Evolutionary conservation across 2,797 vertebrate species (phyloP).

Genomic region (Cheirogaleus major): DNA sequence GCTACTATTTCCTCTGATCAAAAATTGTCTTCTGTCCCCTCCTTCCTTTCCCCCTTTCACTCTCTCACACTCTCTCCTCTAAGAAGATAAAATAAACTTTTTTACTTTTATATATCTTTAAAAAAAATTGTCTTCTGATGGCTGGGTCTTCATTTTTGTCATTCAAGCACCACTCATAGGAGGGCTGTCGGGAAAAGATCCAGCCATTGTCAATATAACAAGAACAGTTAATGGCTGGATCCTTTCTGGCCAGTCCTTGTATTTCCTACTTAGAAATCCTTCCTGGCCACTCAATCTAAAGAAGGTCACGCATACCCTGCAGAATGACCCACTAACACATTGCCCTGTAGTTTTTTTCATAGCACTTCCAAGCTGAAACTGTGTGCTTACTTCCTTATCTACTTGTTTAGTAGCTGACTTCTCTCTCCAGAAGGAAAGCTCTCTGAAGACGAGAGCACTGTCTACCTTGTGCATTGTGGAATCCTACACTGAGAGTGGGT

Average conservation of each 20-base stretch:
- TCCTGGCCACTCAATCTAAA: not conserved
- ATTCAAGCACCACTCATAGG: not conserved
- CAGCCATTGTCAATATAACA: too few relatives aligned
- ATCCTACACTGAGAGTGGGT: not conserved
- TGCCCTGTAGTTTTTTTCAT: not conserved
- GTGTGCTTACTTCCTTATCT: not conserved
- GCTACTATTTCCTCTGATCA: not conserved
- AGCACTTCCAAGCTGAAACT: not conserved
- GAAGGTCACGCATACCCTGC: not conserved
- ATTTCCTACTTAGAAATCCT: not conserved
- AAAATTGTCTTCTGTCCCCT: not conserved
- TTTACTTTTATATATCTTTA: too few relatives aligned
- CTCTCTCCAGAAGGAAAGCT: not conserved
- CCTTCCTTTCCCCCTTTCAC: too few relatives aligned
- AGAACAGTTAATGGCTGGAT: too few relatives aligned
- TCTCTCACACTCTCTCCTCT: too few relatives aligned
- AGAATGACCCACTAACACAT: rapidly evolving
- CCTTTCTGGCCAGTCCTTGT: too few relatives aligned
- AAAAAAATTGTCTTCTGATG: not conserved
- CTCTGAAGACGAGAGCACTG: rapidly evolving
- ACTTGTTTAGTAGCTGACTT: not conserved
- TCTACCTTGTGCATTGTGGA: not conserved
- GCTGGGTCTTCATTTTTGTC: not conserved
- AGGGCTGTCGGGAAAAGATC: too few relatives aligned
- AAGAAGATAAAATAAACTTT: too few relatives aligned